A percentile compares a stretch with the other conserved stretches of the same genome.
Evolutionary conservation across 2,797 vertebrate species (phyloP).

Genomic region (Helostoma temminkii): DNA sequence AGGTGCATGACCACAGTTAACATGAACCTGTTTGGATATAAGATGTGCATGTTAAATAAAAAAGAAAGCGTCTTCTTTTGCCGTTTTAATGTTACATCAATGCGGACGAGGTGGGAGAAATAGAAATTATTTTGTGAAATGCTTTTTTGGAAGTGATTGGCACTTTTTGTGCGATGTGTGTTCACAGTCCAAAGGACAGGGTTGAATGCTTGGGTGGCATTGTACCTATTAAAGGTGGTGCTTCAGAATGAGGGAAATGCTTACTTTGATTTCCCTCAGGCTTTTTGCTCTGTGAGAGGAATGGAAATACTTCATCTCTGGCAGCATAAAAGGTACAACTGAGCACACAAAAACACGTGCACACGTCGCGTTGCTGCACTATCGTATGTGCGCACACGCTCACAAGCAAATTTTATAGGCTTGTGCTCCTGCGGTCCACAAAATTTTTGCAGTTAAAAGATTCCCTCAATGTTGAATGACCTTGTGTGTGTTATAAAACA

Average conservation of each 20-base stretch:
- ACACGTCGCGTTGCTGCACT: slow-evolving; percentile 16
- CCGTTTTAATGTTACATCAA: slow-evolving; percentile 1
- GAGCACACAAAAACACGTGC: slow-evolving; percentile 25
- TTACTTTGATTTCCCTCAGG: slow-evolving; percentile 83
- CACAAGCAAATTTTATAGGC: slow-evolving; percentile 35
- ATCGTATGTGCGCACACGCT: neutral
- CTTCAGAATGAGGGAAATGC: slow-evolving; percentile 78
- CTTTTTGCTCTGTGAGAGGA: slow-evolving; percentile 77
- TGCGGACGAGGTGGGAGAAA: slow-evolving; percentile 27
- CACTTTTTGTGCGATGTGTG: slow-evolving; percentile 62
- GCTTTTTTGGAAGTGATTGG: slow-evolving; percentile 48
- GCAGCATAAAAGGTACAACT: slow-evolving; percentile 61
- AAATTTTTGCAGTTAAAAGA: slow-evolving; percentile 59
- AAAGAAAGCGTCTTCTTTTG: neutral
- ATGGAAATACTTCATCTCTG: slow-evolving; percentile 71
- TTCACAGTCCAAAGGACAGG: slow-evolving; percentile 74
- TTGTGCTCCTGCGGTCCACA: slow-evolving; percentile 42
- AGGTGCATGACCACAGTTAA: neutral
- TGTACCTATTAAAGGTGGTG: slow-evolving; percentile 79
- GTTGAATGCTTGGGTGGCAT: slow-evolving; percentile 72
- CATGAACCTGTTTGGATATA: neutral
- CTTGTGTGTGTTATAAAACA: slow-evolving; percentile 61
- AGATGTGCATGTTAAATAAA: neutral
- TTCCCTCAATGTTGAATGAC: slow-evolving; percentile 67
- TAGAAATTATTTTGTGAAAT: slow-evolving; percentile 40